Evolutionary conservation across 2,888 invertebrate species (phyloP).

Genomic region (Lochmaea capreae): DNA sequence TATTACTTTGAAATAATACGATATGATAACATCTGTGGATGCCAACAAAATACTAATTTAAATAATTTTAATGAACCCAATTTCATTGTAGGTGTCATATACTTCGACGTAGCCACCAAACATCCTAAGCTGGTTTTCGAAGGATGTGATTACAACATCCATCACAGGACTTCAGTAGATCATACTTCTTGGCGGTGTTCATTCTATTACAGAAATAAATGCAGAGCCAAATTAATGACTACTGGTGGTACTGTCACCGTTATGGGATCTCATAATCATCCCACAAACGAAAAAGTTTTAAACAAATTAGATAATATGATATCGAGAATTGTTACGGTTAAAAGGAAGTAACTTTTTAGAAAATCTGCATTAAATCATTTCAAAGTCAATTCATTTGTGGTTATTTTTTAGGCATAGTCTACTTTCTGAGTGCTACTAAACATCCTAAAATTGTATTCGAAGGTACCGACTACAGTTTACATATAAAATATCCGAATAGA

Average conservation of each 20-base stretch:
- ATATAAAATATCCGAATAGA: constrained; percentile 46
- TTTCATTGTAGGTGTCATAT: constrained; percentile 43
- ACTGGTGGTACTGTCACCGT: constrained; percentile 37
- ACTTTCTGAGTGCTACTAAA: constrained; percentile 50
- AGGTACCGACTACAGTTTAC: constrained; percentile 48
- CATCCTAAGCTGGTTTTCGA: constrained; percentile 49
- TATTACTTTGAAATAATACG: too few relatives aligned
- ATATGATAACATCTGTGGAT: too few relatives aligned
- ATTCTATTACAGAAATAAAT: constrained; percentile 44
- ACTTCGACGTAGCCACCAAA: constrained; percentile 47
- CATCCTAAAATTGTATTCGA: constrained; percentile 53
- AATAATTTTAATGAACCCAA: too few relatives aligned
- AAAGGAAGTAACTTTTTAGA: background rate
- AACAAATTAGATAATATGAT: constrained; percentile 30
- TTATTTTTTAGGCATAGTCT: constrained; percentile 48
- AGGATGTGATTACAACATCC: constrained; percentile 42
- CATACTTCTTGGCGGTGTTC: constrained; percentile 49
- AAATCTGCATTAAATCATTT: too few relatives aligned
- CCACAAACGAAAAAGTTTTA: constrained; percentile 28
- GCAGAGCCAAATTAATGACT: constrained; percentile 42
- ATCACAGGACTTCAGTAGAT: constrained; percentile 38
- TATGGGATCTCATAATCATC: constrained; percentile 47
- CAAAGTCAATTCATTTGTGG: background rate
- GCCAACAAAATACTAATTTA: background rate
- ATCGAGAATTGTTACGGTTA: constrained; percentile 40